These are phyloP conservation scores for Sebastes taczanowskii DNA, from an alignment of 2,797 vertebrate genomes.

Conservation along the genomic window DNA sequence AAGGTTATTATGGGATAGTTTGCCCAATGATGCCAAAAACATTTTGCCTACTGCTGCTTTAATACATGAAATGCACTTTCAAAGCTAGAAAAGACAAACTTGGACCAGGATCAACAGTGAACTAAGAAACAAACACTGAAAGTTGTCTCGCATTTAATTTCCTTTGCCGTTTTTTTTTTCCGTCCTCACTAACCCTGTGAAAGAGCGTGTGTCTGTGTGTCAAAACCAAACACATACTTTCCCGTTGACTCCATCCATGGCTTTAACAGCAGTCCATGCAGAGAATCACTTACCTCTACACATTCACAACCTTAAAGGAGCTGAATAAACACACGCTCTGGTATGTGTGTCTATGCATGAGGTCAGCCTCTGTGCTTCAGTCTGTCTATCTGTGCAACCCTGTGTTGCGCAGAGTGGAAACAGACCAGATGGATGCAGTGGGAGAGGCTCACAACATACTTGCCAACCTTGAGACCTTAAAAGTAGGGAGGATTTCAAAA, in stretches of 20 bases:
- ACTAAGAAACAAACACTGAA: conserved; percentile 7
- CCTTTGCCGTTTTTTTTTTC: conserved; percentile 43
- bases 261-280: conserved; percentile 57
- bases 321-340: not conserved
- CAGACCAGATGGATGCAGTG: not conserved
- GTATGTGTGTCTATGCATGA: conserved; percentile 1
- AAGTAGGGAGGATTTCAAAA: no score
- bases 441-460: not conserved
- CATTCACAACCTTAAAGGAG: not conserved
- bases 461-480: no score
- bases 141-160: conserved; percentile 32
- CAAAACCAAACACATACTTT: conserved; percentile 73
- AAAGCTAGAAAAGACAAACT: not conserved
- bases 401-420: conserved; percentile 9
- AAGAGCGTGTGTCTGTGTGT: conserved; percentile 39
- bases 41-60: no score
- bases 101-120: not conserved
- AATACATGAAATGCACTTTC: not conserved
- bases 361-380: not conserved
- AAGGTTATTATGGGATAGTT: no score
- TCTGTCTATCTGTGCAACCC: not conserved
- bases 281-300: conserved; percentile 54
- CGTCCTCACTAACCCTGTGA: conserved; percentile 40
- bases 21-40: no score
- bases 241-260: conserved; percentile 66